Conservation (phyloP, 2,113 vertebrate species). For the Polypterus senegalus region DNA sequence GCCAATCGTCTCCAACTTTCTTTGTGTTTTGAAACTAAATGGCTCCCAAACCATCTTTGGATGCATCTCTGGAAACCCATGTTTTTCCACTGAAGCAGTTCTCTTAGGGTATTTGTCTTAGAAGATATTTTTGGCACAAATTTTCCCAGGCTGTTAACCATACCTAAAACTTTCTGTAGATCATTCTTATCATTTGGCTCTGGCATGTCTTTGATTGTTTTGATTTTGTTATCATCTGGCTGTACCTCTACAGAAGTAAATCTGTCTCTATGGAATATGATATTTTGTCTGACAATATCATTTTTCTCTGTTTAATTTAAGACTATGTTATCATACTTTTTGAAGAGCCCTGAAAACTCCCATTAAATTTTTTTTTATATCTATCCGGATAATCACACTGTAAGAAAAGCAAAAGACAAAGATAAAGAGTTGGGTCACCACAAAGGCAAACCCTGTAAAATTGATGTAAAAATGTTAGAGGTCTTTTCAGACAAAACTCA, state of each 20-base stretch:
- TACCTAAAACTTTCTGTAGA: background rate
- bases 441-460: too few species aligned
- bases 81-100: background rate
- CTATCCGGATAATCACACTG: background rate
- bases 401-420: background rate
- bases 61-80: too few species aligned
- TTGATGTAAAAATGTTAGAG: too few species aligned
- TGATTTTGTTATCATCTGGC: background rate
- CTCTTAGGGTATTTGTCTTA: background rate
- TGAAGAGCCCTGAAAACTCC: background rate
- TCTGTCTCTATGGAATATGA: background rate
- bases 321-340: slow-evolving; percentile 1
- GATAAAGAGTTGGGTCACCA: too few species aligned
- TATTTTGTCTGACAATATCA: background rate
- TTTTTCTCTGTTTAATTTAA: background rate
- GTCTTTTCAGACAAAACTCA: too few species aligned
- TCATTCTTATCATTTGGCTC: background rate
- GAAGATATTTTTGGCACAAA: slow-evolving; percentile 5
- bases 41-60: too few species aligned
- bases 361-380: background rate
- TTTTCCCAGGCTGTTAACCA: background rate
- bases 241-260: background rate
- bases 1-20: slow-evolving; percentile 2
- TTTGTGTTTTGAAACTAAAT: background rate
- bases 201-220: background rate